Conservation (phyloP, 1,140 invertebrate species). For the Listronotus bonariensis region DNA sequence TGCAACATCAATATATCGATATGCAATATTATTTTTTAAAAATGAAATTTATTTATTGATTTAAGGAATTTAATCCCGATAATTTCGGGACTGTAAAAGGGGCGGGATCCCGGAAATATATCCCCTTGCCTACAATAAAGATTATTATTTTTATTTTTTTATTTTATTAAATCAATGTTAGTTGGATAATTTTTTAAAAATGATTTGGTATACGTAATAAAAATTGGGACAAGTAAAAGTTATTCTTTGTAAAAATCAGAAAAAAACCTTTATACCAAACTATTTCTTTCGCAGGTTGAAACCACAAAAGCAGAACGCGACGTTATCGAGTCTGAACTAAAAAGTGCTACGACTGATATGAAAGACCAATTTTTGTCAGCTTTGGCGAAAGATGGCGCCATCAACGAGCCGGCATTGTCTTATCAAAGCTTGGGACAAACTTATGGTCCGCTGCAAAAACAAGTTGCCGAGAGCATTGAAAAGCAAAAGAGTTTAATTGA, state of each 20-base stretch:
- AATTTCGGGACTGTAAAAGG: no score
- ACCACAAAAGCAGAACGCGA: conserved; percentile 88
- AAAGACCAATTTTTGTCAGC: conserved; percentile 80
- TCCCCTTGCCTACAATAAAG: no score
- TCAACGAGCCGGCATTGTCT: conserved; percentile 85
- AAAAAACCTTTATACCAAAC: not conserved
- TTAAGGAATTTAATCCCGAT: no score
- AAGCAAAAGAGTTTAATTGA: conserved; percentile 79
- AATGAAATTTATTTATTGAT: no score
- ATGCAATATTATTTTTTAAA: no score
- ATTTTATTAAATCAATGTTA: no score
- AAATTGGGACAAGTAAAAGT: not conserved
- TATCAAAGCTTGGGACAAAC: conserved; percentile 75
- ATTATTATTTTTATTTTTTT: no score
- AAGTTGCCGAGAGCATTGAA: conserved; percentile 76
- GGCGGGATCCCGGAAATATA: no score
- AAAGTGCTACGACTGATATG: conserved; percentile 83
- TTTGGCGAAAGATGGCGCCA: conserved; percentile 79
- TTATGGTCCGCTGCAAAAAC: conserved; percentile 82
- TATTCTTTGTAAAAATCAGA: not conserved
- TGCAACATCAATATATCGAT: no score
- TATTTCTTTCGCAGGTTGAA: conserved; percentile 71
- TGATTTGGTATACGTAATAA: no score
- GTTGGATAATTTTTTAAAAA: no score
- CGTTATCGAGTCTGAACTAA: conserved; percentile 85